Conservation (phyloP, 2,888 invertebrate species). For the Euplexia lucipara region DNA sequence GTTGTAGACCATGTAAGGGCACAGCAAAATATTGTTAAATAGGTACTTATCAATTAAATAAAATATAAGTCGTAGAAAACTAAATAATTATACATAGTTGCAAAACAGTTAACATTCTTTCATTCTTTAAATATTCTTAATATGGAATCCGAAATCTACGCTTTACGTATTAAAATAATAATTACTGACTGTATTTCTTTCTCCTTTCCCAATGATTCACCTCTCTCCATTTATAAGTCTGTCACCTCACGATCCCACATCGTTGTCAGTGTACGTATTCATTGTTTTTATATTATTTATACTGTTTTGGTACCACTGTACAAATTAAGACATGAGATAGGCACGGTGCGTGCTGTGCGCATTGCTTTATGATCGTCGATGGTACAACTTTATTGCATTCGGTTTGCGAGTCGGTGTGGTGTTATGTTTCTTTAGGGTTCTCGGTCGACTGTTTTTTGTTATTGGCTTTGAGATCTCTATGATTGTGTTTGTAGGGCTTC, state of each 20-base stretch:
- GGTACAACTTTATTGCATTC: slow-evolving; percentile 62
- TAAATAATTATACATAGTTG: no score
- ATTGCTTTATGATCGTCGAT: slow-evolving; percentile 63
- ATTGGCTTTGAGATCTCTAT: slow-evolving; percentile 26
- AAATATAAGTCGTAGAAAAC: no score
- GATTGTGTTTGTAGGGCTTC: slow-evolving; percentile 32
- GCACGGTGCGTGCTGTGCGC: slow-evolving; percentile 69
- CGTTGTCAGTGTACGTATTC: slow-evolving; percentile 73
- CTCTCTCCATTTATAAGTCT: slow-evolving; percentile 47
- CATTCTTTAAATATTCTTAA: no score
- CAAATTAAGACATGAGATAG: slow-evolving; percentile 86
- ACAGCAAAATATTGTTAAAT: no score
- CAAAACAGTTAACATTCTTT: no score
- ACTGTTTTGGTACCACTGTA: slow-evolving; percentile 74
- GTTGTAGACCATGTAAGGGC: no score
- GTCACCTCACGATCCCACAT: slow-evolving; percentile 69
- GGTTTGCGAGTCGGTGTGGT: slow-evolving; percentile 50
- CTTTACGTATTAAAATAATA: no score
- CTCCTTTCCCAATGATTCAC: not conserved
- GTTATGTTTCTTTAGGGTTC: slow-evolving; percentile 42
- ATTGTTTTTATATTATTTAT: slow-evolving; percentile 88
- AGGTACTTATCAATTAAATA: no score
- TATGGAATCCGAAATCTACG: no score
- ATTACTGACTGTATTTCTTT: not conserved
- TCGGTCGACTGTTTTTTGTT: slow-evolving; percentile 38